Base-by-base conservation (phyloP, 2,113 vertebrate genomes). In the Ranitomeya variabilis region DNA sequence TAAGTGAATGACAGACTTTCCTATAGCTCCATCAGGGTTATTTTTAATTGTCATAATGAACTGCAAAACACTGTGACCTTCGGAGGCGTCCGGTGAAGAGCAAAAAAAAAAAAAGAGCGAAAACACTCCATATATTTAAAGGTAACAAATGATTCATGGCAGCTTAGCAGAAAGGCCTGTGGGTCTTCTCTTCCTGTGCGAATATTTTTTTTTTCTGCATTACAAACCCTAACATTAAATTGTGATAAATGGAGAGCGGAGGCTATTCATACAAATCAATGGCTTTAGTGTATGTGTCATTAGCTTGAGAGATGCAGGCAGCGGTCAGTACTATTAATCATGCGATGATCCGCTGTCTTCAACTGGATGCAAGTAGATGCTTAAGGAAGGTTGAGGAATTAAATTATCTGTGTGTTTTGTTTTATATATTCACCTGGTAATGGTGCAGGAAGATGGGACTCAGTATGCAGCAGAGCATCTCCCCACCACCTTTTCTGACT, bases 261-360 rank as follows among this genome's bases (percentile, higher is more conserved):
- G 98, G 97, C 96, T 96, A 97, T 98, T 99, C 97, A 99, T 99
- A 99, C 98, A 99, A 99, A 99, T 99, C 98, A 99, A 99, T 99
- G 98, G 97, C 96, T 98, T 97, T 96, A 96, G 97, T 97, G 97
- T 99, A 97, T 96, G 97, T 99, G 97, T 99, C 98, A 99, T 99
- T 99, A 99, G 98, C 97, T 97, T 95, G 97, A 96, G 96, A 97
- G 96, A 97, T 96, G 96, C 96, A 97, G 97, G 97, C 97, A 97
- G 96, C 95, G 98, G 98, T 98, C 98, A 99, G 96, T 96, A 94
- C 96, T 96, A 99, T 99, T 99, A 99, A 99, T 99, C 98, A 99
- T 96, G 94, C 95, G 95, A 96, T 98, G 97, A 99, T 99, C 96
- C 96, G 96, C 97, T 99, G 98, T 99, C 97, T 94, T 95, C 94